Percentiles rank a stretch among this genome's conserved stretches.
phyloP scores from a whole-genome alignment of 2,113 vertebrate genomes.

The Malurus cyaneus region DNA sequence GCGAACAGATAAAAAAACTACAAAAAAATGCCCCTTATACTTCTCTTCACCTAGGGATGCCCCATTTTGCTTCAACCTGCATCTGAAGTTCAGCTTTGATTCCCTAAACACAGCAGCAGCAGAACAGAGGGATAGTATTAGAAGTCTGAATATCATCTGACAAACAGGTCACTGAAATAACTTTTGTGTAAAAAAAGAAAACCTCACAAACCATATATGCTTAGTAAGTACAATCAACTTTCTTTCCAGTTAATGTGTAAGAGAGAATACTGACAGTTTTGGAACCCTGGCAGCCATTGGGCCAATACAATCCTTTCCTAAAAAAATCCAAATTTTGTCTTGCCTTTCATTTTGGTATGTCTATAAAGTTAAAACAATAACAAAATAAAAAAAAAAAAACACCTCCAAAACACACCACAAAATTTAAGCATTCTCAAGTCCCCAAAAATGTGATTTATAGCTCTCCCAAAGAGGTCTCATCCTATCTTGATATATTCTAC shows the following conservation, averaged over 20 bases:
- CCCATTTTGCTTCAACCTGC: conserved; percentile 27
- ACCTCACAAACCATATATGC: background rate
- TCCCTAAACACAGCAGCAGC: conserved; percentile 14
- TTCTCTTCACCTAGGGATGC: conserved; percentile 32
- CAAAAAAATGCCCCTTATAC: conserved; percentile 35
- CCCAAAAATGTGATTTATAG: background rate
- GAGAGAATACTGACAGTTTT: background rate
- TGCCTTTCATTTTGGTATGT: background rate
- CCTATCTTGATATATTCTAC: background rate
- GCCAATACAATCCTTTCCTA: background rate
- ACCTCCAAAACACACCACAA: background rate
- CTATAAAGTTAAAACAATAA: background rate
- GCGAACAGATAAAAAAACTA: conserved; percentile 4
- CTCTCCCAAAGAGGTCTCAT: background rate
- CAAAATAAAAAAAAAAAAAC: background rate
- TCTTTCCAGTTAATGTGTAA: background rate
- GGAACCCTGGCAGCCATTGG: background rate
- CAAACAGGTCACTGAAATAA: conserved; percentile 28
- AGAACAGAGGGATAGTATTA: background rate
- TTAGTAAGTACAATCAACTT: background rate
- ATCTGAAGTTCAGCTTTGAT: conserved; percentile 44
- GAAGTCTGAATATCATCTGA: background rate
- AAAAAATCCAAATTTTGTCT: background rate
- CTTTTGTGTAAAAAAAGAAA: background rate
- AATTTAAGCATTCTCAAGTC: background rate